Evolutionary conservation across 1,140 invertebrate genomes (phyloP).

Genomic region (Hycleus cichorii): DNA sequence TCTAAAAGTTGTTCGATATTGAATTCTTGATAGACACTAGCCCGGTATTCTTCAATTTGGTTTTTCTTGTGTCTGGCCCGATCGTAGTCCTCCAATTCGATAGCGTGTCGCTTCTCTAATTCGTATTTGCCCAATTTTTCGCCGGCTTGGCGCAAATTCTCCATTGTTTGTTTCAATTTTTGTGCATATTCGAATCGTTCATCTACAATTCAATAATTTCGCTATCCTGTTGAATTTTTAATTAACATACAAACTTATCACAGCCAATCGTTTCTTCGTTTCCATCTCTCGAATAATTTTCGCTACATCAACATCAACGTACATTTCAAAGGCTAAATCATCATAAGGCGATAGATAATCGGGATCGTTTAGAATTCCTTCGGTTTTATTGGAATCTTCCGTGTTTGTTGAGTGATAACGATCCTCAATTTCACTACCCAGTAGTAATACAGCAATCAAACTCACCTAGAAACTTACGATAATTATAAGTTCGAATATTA

Average conservation of each 20-base stretch:
- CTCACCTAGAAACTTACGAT: slow-evolving; percentile 33
- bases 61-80: slow-evolving; percentile 80
- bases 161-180: slow-evolving; percentile 78
- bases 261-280: slow-evolving; percentile 75
- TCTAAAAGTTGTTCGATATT: slow-evolving; percentile 73
- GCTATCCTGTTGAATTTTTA: background rate
- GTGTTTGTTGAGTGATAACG: slow-evolving; percentile 8
- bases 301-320: slow-evolving; percentile 88
- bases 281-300: slow-evolving; percentile 82
- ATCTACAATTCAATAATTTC: slow-evolving; percentile 46
- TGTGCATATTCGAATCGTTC: slow-evolving; percentile 89
- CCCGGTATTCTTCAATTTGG: slow-evolving; percentile 75
- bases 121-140: slow-evolving; percentile 85
- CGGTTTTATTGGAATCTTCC: slow-evolving; percentile 27
- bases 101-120: slow-evolving; percentile 83
- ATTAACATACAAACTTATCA: slow-evolving; percentile 50
- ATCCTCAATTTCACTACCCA: slow-evolving; percentile 30
- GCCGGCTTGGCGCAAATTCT: slow-evolving; percentile 72
- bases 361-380: slow-evolving; percentile 44
- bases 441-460: slow-evolving; percentile 40
- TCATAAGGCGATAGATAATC: slow-evolving; percentile 79
- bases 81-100: slow-evolving; percentile 85
- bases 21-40: slow-evolving; percentile 61
- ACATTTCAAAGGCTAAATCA: slow-evolving; percentile 95
- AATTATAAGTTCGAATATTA: background rate